Evolutionary conservation across 2,113 vertebrate species (phyloP).

Genomic region (Nesoenas mayeri): DNA sequence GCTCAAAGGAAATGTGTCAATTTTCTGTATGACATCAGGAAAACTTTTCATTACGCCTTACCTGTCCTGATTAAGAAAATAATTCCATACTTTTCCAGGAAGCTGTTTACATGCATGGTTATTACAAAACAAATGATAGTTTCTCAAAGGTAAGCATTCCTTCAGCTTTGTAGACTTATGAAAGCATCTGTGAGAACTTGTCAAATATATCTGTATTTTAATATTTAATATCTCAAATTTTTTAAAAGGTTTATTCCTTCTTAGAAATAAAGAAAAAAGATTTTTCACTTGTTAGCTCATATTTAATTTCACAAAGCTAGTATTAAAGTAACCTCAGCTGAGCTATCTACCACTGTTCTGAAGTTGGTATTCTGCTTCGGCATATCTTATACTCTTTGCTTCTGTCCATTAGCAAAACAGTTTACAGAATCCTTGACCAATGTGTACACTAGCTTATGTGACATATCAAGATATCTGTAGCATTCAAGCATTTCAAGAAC

Average conservation of each 20-base stretch:
- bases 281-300: neutral
- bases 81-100: neutral
- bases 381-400: neutral
- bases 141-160: neutral
- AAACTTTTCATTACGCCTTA: neutral
- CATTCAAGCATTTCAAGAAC: slow-evolving; percentile 83
- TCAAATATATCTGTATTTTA: neutral
- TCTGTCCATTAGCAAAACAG: neutral
- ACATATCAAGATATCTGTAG: slow-evolving; percentile 85
- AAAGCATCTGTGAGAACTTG: neutral
- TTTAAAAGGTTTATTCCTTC: neutral
- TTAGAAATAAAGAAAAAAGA: neutral
- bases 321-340: neutral
- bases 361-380: neutral
- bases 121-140: neutral
- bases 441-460: slow-evolving; percentile 85
- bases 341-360: neutral
- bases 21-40: neutral
- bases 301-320: neutral
- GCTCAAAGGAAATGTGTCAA: neutral
- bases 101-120: neutral
- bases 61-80: neutral
- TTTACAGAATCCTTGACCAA: slow-evolving; percentile 71
- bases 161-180: neutral
- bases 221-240: neutral